Evolutionary conservation across 2,113 vertebrate genomes (phyloP).

Genomic region (Serilophus lunatus): DNA sequence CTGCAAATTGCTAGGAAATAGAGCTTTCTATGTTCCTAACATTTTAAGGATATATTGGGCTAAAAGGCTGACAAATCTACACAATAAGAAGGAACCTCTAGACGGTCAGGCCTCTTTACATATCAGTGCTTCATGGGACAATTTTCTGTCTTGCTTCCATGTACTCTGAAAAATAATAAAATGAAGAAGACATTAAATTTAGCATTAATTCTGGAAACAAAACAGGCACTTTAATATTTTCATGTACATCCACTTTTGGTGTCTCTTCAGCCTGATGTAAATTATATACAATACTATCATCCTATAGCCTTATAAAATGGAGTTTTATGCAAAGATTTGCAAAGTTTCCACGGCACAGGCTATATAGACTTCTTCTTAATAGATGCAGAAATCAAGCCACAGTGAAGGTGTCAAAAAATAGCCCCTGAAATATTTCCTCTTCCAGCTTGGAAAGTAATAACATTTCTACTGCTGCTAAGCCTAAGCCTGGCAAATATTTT

Average conservation of each 20-base stretch:
- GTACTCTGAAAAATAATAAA: background rate
- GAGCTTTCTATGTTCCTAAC: background rate
- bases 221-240: background rate
- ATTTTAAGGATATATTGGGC: background rate
- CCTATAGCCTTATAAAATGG: background rate
- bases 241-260: background rate
- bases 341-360: background rate
- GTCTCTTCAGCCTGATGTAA: background rate
- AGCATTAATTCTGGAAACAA: background rate
- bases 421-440: conserved; percentile 57
- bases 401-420: conserved; percentile 51
- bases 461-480: conserved; percentile 31
- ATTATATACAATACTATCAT: background rate
- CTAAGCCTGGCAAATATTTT: conserved; percentile 53
- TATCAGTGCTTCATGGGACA: background rate
- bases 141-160: background rate
- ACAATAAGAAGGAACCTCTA: background rate
- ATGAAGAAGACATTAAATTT: background rate
- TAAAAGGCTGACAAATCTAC: background rate
- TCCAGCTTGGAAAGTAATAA: conserved; percentile 49
- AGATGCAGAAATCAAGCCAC: conserved; percentile 50
- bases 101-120: background rate
- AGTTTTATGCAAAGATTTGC: conserved; percentile 27
- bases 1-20: background rate
- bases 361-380: background rate